Conservation (phyloP, 2,797 vertebrate genomes). For the Leuciscus waleckii region DNA sequence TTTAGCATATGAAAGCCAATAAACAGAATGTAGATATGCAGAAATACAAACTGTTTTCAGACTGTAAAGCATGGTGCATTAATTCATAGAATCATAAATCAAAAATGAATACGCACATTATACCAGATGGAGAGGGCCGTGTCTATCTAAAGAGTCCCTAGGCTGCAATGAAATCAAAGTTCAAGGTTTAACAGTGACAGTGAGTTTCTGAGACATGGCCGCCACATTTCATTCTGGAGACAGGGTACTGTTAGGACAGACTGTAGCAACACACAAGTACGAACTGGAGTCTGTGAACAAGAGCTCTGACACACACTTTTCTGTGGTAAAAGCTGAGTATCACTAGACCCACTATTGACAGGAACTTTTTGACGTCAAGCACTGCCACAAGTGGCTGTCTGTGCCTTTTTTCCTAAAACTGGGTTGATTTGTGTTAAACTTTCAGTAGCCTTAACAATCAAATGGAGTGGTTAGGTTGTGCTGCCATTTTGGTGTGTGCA, state of each 20-base stretch:
- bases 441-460: conserved; percentile 6
- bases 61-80: not conserved
- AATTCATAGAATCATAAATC: conserved; percentile 17
- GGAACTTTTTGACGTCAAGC: not conserved
- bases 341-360: conserved; percentile 12
- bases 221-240: conserved; percentile 23
- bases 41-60: conserved; percentile 15
- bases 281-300: not conserved
- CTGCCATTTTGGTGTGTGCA: not conserved
- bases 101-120: conserved; percentile 5
- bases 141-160: not conserved
- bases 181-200: conserved; percentile 24
- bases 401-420: not conserved
- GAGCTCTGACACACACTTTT: conserved; percentile 2
- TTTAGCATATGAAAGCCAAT: conserved; percentile 3
- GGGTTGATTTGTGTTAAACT: conserved; percentile 24
- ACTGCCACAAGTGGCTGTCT: conserved; percentile 3
- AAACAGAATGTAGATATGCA: not conserved
- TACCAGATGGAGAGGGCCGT: not conserved
- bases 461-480: conserved; percentile 15
- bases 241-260: not conserved
- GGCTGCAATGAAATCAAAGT: conserved; percentile 22
- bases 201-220: not conserved
- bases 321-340: not conserved
- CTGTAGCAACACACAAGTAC: not conserved